These are phyloP conservation scores for Diorhabda sublineata DNA, from an alignment of 1,140 invertebrate genomes.

Conservation along the genomic window DNA sequence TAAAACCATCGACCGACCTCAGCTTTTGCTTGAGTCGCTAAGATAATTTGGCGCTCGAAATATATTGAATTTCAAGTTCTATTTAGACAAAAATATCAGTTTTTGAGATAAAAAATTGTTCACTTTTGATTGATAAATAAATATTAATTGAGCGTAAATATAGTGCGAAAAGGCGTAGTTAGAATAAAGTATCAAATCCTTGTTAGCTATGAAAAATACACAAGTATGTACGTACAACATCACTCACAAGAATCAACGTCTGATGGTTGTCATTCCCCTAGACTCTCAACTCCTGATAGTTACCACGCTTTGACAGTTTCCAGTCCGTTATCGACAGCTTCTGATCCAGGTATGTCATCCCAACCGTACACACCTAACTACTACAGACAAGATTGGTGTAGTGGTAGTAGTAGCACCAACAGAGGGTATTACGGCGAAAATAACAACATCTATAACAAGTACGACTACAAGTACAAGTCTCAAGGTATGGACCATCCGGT, in stretches of 20 bases:
- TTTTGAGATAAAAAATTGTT: no score
- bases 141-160: no score
- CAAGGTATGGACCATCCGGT: conserved; percentile 17
- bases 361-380: conserved; percentile 43
- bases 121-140: no score
- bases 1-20: no score
- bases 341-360: conserved; percentile 43
- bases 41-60: no score
- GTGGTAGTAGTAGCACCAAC: conserved; percentile 16
- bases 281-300: conserved; percentile 40
- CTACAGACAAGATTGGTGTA: conserved; percentile 25
- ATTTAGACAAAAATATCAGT: no score
- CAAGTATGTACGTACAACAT: conserved; percentile 31
- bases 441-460: conserved; percentile 43
- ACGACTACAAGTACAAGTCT: conserved; percentile 33
- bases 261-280: conserved; percentile 40
- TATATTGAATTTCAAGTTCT: no score
- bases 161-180: no score
- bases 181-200: no score
- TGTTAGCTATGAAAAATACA: not conserved
- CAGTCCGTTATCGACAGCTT: conserved; percentile 36
- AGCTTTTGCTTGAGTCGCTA: no score
- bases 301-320: conserved; percentile 35
- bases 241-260: conserved; percentile 34
- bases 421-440: conserved; percentile 42